Percentiles rank a stretch among this genome's conserved stretches.
Conservation (phyloP, 2,113 vertebrate genomes). For the Xenopus borealis region DNA sequence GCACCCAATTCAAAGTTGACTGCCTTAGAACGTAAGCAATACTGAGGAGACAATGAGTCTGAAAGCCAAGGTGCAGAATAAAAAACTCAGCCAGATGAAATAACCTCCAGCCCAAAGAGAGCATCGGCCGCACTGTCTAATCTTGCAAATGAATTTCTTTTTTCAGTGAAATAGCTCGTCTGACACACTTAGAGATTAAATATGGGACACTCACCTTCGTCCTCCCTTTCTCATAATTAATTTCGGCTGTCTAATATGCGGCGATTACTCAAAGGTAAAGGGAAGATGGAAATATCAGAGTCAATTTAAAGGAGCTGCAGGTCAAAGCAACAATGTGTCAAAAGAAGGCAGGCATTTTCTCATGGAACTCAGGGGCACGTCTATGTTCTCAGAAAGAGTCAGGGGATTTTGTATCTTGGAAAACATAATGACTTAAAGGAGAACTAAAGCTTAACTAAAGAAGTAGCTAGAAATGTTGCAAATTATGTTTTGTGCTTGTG, state of each 20-base stretch:
- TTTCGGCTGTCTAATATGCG: slow-evolving; percentile 28
- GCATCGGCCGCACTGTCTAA: neutral
- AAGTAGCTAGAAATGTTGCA: too few species aligned
- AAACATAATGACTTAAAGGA: too few species aligned
- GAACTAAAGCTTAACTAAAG: too few species aligned
- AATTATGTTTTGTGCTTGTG: too few species aligned
- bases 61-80: neutral
- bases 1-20: slow-evolving; percentile 25
- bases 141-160: slow-evolving; percentile 7
- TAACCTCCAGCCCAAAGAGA: neutral
- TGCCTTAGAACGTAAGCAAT: neutral
- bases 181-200: slow-evolving; percentile 5
- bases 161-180: slow-evolving; percentile 4
- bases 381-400: too few species aligned
- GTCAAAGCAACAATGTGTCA: slow-evolving; percentile 17
- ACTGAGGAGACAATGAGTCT: slow-evolving; percentile 1
- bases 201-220: slow-evolving; percentile 11
- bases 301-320: slow-evolving; percentile 1
- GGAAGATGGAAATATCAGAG: slow-evolving; percentile 31
- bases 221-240: slow-evolving; percentile 22
- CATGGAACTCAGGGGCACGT: neutral
- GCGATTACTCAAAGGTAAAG: slow-evolving; percentile 5
- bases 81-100: neutral
- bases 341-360: neutral
- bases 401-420: too few species aligned